A percentile compares a stretch with the other conserved stretches of the same genome.
Conservation (phyloP, 1,140 invertebrate species). For the Arctopsyche grandis region DNA sequence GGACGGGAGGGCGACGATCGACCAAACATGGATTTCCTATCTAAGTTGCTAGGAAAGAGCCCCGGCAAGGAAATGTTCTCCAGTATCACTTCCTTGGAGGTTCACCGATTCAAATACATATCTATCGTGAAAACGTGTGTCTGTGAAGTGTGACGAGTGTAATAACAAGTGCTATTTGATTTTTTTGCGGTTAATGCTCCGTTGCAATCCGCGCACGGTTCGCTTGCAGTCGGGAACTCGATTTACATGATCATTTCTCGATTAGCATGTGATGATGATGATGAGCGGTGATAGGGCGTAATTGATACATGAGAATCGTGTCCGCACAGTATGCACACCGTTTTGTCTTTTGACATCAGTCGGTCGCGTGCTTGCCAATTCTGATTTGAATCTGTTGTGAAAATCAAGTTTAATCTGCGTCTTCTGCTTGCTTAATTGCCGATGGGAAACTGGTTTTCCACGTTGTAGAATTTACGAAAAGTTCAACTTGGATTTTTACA, state of each 20-base stretch:
- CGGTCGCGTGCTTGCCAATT: no score
- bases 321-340: no score
- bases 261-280: not conserved
- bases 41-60: conserved; percentile 52
- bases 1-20: not conserved
- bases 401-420: no score
- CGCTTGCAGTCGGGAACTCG: not conserved
- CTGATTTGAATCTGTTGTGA: no score
- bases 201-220: not conserved
- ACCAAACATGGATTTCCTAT: conserved; percentile 52
- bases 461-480: not conserved
- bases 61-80: conserved; percentile 51
- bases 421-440: not conserved
- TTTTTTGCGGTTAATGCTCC: conserved; percentile 15
- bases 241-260: conserved; percentile 25
- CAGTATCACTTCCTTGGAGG: not conserved
- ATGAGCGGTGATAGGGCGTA: not conserved
- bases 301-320: not conserved
- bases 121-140: not conserved
- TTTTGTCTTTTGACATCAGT: no score
- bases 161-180: not conserved
- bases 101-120: not conserved
- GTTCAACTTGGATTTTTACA: not conserved
- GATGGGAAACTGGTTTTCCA: not conserved
- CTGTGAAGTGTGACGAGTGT: not conserved